phyloP scores from a whole-genome alignment of 2,113 vertebrate genomes.

The Larimichthys crocea region DNA sequence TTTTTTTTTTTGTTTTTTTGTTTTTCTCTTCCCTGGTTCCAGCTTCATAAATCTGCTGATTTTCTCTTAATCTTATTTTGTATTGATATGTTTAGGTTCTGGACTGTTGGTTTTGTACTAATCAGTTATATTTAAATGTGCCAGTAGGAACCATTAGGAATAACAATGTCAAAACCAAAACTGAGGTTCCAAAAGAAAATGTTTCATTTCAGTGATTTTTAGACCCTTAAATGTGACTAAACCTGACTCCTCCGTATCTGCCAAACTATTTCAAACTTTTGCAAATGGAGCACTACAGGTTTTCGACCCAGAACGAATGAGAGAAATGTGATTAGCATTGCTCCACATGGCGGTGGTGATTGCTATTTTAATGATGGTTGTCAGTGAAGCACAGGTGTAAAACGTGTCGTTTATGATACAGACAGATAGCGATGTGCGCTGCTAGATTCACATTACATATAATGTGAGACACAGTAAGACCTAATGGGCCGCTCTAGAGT shows the following conservation, averaged over 20 bases:
- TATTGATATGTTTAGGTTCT: not conserved
- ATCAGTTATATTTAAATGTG: not conserved
- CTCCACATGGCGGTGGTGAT: not conserved
- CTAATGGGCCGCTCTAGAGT: conserved; percentile 59
- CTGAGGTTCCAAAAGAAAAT: not conserved
- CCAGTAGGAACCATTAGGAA: not conserved
- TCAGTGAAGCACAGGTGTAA: conserved; percentile 48
- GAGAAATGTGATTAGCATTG: not conserved
- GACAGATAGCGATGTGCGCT: conserved; percentile 22
- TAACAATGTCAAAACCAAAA: not conserved
- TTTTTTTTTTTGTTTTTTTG: not conserved
- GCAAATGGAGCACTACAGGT: not conserved
- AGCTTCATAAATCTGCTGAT: no score
- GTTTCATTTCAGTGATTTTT: not conserved
- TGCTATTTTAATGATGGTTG: conserved; percentile 20
- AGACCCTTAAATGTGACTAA: not conserved
- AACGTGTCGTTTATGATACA: conserved; percentile 12
- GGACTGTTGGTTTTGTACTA: not conserved
- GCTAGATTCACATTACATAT: conserved; percentile 51
- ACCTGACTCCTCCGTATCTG: not conserved
- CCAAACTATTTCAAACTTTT: not conserved
- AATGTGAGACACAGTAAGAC: conserved; percentile 47
- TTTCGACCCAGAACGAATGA: conserved; percentile 20
- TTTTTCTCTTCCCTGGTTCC: not conserved
- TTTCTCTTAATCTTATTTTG: not conserved